Evolutionary conservation across 2,113 vertebrate genomes (phyloP).

Genomic region (Semicossyphus pulcher): DNA sequence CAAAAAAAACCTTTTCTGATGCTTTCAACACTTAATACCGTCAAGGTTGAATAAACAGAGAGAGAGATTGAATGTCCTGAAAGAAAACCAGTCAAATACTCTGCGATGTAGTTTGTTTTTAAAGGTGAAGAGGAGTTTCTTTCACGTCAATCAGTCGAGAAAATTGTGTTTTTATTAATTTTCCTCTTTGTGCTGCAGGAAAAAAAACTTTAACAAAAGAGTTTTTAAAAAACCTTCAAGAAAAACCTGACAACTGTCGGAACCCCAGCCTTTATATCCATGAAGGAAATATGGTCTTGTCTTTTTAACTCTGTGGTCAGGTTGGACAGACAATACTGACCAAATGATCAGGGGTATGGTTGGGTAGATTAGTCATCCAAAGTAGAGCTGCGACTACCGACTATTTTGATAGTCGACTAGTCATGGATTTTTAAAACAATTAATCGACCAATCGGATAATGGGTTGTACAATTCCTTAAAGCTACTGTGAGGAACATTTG

Average conservation of each 20-base stretch:
- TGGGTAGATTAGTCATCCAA: no score
- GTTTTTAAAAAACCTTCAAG: background rate
- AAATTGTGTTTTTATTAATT: background rate
- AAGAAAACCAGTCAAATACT: background rate
- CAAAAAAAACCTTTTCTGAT: background rate
- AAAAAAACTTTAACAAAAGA: background rate
- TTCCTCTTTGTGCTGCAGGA: background rate
- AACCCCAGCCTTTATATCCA: no score
- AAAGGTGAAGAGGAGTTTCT: background rate
- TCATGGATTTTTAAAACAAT: no score
- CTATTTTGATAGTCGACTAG: no score
- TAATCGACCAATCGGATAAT: no score
- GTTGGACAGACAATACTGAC: no score
- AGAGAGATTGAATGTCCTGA: background rate
- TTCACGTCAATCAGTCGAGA: background rate
- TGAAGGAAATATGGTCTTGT: no score
- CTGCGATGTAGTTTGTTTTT: background rate
- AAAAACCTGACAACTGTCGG: background rate
- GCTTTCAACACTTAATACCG: background rate
- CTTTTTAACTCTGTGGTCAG: background rate
- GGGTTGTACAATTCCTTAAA: no score
- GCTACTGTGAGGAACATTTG: no score
- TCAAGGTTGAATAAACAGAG: constrained; percentile 1
- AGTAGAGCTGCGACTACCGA: no score
- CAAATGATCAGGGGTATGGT: no score